These are phyloP conservation scores for Hippoglossus hippoglossus DNA, from an alignment of 2,797 vertebrate species.

Conservation along the genomic window DNA sequence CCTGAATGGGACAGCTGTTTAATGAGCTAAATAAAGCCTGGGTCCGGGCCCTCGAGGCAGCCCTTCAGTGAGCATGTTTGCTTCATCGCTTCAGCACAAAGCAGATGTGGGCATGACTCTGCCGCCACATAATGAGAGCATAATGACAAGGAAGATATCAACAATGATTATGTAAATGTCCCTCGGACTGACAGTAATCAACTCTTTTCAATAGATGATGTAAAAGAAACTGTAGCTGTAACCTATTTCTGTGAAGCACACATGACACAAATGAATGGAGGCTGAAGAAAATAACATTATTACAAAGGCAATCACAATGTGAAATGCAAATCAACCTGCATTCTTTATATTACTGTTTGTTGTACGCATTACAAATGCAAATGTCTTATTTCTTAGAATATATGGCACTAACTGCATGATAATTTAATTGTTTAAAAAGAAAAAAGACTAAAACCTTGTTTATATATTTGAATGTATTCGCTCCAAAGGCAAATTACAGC, in stretches of 20 bases:
- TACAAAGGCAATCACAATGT: neutral
- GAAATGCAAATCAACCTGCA: conserved; percentile 4
- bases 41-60: conserved; percentile 60
- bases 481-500: conserved; percentile 41
- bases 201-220: conserved; percentile 23
- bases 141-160: conserved; percentile 41
- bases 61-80: conserved; percentile 60
- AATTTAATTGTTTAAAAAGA: conserved; percentile 4
- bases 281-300: conserved; percentile 8
- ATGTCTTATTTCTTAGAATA: neutral
- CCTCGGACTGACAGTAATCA: conserved; percentile 23
- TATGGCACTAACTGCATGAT: neutral
- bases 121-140: conserved; percentile 47
- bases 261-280: conserved; percentile 33
- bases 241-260: conserved; percentile 15
- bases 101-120: conserved; percentile 49
- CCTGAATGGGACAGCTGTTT: conserved; percentile 79
- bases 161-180: conserved; percentile 58
- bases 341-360: neutral
- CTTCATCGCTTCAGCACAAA: conserved; percentile 56
- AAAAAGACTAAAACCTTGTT: neutral
- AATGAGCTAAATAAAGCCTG: conserved; percentile 81
- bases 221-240: conserved; percentile 20
- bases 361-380: conserved; percentile 3
- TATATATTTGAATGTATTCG: conserved; percentile 21